Base-by-base conservation (phyloP, 2,888 invertebrate species). In the Papilio protenor region DNA sequence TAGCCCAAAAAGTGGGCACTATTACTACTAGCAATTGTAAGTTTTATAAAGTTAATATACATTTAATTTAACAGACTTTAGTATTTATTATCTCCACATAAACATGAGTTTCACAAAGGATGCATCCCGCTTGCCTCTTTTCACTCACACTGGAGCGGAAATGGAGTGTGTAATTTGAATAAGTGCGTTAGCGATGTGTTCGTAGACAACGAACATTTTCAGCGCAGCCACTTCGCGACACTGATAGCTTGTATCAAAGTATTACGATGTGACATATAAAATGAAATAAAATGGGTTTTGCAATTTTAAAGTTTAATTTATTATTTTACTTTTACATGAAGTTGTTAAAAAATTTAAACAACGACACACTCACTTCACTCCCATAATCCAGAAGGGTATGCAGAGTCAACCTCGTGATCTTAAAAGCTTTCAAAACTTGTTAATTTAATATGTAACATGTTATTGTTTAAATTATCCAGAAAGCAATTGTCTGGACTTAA, bases 161-260 rank as follows among this genome's bases (percentile, higher is more conserved):
- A 77, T 74, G 74, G 74, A 49, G 74, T 74, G 77, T 74, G 74
- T 74, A 89, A 89, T 89, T 88, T 92, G 88, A 88, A 92, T 90
- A 92, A 92, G 91, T 93, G 92, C 92, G 93, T 93, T 89, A 87
- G 87, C 84, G 79, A 85, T 92, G 91, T 93, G 85, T 84, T 84
- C 86, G 85, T 91, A 92, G 89, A 91, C 93, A 89, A 89, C 89
- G 27, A 27, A 27, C 27, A 91, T 92, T 91, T 89, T 87, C 85
- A 85, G 85, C 88, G 89, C 90, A 90, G 87, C 85, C 87, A 85
- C 85, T 85, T 84, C 82, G 83, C 82, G 84, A 85, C 82, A 85
- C 82, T 91, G 87, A 92, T 87, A 85, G 85, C 83, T 84, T 86
- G 85, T 89, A 87, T 82, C 86, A 87, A 89, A 87, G 75, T 79